phyloP scores from a whole-genome alignment of 2,888 invertebrate genomes.

The Cremastinae sp. region DNA sequence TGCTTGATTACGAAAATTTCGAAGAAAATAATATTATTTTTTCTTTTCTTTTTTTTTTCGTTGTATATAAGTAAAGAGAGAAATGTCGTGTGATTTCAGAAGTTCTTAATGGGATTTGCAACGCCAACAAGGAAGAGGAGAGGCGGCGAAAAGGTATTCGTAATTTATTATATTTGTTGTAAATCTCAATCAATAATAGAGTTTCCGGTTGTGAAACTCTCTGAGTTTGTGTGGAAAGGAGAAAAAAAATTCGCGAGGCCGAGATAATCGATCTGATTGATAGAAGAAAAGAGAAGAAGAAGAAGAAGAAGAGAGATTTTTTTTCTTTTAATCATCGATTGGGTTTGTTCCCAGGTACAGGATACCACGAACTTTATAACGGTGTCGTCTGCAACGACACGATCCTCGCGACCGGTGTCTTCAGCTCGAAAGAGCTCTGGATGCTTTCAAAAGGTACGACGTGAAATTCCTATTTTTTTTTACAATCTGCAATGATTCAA shows the following conservation, averaged over 20 bases:
- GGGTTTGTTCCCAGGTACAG: conserved; percentile 80
- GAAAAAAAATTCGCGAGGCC: neutral
- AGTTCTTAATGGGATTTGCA: conserved; percentile 80
- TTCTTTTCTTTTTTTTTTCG: conserved; percentile 24
- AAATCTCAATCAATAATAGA: neutral
- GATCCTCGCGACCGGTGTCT: conserved; percentile 99
- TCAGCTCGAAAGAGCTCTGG: conserved; percentile 99
- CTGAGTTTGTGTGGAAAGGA: conserved; percentile 5
- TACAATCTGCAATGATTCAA: conserved; percentile 8
- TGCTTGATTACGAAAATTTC: too few relatives aligned
- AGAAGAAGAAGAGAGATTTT: conserved; percentile 53
- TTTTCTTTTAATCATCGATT: conserved; percentile 63
- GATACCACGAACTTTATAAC: conserved; percentile 96
- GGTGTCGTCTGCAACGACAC: conserved; percentile 99
- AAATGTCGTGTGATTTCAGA: conserved; percentile 74
- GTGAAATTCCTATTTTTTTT: conserved; percentile 52
- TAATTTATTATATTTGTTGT: conserved; percentile 15
- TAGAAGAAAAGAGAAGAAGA: conserved; percentile 32
- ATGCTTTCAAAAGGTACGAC: conserved; percentile 96
- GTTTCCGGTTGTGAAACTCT: neutral
- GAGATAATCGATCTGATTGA: conserved; percentile 11
- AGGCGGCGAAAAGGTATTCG: conserved; percentile 79
- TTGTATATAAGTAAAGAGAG: conserved; percentile 52
- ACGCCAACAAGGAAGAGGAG: conserved; percentile 79
- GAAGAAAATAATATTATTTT: conserved; percentile 39